Evolutionary conservation across 2,888 invertebrate species (phyloP).

Genomic region (Carabus problematicus): DNA sequence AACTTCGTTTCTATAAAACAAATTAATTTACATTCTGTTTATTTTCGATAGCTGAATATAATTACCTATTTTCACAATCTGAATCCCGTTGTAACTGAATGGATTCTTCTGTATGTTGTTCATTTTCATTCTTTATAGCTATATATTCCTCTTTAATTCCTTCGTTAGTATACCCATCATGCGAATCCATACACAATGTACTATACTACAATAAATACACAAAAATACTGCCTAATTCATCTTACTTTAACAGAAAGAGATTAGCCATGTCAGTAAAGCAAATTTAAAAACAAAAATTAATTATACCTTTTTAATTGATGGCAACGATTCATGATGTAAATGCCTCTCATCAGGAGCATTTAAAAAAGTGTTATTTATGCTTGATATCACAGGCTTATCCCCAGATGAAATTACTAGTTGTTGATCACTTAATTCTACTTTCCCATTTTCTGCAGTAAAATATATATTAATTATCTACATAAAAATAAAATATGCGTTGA

Average conservation of each 20-base stretch:
- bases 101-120: slow-evolving; percentile 39
- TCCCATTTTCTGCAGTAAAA: slow-evolving; percentile 26
- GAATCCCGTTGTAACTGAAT: slow-evolving; percentile 50
- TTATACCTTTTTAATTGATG: slow-evolving; percentile 26
- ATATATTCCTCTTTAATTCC: slow-evolving; percentile 46
- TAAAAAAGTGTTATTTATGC: slow-evolving; percentile 24
- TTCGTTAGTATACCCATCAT: slow-evolving; percentile 45
- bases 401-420: slow-evolving; percentile 34
- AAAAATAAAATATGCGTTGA: no score
- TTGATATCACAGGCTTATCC: slow-evolving; percentile 37
- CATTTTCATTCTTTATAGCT: slow-evolving; percentile 51
- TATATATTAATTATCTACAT: no score
- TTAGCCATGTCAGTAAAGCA: no score
- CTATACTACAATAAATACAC: slow-evolving; percentile 20
- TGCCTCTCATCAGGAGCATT: slow-evolving; percentile 26
- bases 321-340: slow-evolving; percentile 23
- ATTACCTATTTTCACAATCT: slow-evolving; percentile 52
- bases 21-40: slow-evolving; percentile 1
- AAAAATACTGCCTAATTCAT: no score
- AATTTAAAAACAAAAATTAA: no score
- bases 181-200: slow-evolving; percentile 23
- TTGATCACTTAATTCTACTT: slow-evolving; percentile 30
- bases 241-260: no score
- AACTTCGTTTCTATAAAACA: slow-evolving; percentile 52
- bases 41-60: background rate